A percentile compares a stretch with the other conserved stretches of the same genome.
Evolutionary conservation across 2,888 invertebrate species (phyloP).

Genomic region (Aporophyla lueneburgensis): DNA sequence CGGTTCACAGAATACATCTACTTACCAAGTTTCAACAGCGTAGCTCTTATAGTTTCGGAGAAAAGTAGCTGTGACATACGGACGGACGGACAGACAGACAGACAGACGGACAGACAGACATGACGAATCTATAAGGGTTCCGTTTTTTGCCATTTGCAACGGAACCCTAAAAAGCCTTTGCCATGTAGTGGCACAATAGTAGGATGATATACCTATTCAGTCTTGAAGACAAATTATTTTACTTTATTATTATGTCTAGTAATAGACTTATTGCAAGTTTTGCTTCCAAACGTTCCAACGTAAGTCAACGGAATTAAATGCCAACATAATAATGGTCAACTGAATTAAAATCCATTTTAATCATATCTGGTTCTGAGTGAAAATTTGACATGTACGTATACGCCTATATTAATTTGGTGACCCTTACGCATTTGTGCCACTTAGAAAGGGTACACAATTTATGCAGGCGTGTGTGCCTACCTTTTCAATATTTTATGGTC

Average conservation of each 20-base stretch:
- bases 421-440: slow-evolving; percentile 20
- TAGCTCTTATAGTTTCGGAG: no score
- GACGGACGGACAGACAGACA: no score
- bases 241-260: background rate
- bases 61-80: no score
- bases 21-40: no score
- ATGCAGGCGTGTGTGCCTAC: slow-evolving; percentile 3
- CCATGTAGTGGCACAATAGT: no score
- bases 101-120: no score
- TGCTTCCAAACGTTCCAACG: background rate
- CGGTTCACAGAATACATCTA: no score
- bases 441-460: slow-evolving; percentile 29
- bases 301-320: slow-evolving; percentile 9
- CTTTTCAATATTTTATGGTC: background rate
- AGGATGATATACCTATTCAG: background rate
- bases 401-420: slow-evolving; percentile 39
- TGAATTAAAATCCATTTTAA: slow-evolving; percentile 31
- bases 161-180: no score
- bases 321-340: slow-evolving; percentile 7
- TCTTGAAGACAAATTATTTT: background rate
- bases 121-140: no score
- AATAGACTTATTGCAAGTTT: slow-evolving; percentile 8
- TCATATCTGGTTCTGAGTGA: slow-evolving; percentile 28
- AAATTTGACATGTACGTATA: slow-evolving; percentile 13
- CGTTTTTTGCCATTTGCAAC: no score